Evolutionary conservation across 1,140 invertebrate species (phyloP).

Genomic region (Galleria mellonella): DNA sequence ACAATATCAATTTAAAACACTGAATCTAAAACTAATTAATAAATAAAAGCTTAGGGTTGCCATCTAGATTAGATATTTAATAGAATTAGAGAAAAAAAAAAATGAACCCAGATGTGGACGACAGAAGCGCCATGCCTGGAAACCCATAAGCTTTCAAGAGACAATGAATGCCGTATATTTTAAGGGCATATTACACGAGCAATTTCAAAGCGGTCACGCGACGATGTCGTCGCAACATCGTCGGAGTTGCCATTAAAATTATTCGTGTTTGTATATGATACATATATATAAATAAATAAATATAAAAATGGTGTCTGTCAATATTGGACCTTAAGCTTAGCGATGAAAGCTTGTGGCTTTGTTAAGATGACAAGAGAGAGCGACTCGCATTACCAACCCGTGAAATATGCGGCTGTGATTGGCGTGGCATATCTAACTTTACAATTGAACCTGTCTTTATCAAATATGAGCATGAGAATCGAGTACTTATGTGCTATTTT

Average conservation of each 20-base stretch:
- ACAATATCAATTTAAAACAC: too few species aligned
- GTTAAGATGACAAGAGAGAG: background rate
- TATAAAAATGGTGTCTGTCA: conserved; percentile 33
- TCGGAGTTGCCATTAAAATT: background rate
- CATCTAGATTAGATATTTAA: conserved; percentile 21
- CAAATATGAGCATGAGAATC: too few species aligned
- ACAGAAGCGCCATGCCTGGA: conserved; percentile 21
- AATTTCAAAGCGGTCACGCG: too few species aligned
- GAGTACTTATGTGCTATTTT: too few species aligned
- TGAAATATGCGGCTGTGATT: too few species aligned
- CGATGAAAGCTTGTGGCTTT: conserved; percentile 62
- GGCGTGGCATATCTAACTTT: too few species aligned
- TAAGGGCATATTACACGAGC: too few species aligned
- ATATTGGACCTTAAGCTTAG: conserved; percentile 68
- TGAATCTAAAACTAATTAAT: background rate
- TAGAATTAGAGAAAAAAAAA: conserved; percentile 5
- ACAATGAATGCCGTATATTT: background rate
- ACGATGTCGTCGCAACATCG: too few species aligned
- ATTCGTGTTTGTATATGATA: background rate
- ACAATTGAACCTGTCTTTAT: too few species aligned
- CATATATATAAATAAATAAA: conserved; percentile 21
- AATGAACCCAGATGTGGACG: conserved; percentile 1
- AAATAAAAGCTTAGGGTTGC: conserved; percentile 46
- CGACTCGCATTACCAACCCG: too few species aligned
- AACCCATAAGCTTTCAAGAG: conserved; percentile 64